Conservation (phyloP, 2,888 invertebrate species). For the Axea sp. region DNA sequence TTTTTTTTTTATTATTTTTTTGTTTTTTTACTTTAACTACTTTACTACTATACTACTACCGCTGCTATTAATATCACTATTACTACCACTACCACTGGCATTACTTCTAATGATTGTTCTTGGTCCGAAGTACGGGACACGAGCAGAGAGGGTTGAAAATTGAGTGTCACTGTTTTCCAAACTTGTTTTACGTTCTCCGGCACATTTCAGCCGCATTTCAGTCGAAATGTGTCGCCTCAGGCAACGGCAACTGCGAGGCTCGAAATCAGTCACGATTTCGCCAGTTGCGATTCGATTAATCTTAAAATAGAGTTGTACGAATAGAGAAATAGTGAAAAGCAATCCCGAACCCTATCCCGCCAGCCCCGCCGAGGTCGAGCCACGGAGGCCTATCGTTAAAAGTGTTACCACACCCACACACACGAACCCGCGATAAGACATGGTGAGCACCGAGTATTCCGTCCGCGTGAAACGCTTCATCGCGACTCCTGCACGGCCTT, state of each 20-base stretch:
- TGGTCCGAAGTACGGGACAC: too few species aligned
- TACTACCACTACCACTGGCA: conserved; percentile 38
- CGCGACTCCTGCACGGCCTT: conserved; percentile 73
- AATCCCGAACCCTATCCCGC: conserved; percentile 74
- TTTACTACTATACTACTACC: conserved; percentile 55
- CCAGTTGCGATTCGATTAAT: too few species aligned
- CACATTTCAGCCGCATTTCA: too few species aligned
- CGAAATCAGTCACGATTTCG: too few species aligned
- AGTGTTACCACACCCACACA: conserved; percentile 70
- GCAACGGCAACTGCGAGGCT: too few species aligned
- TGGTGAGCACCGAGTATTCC: conserved; percentile 79
- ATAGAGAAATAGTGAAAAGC: conserved; percentile 59
- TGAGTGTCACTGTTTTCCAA: too few species aligned
- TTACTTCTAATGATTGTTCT: conserved; percentile 29
- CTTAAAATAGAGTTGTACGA: too few species aligned
- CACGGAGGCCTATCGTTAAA: conserved; percentile 76
- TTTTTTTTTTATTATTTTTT: too few species aligned
- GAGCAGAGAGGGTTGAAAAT: too few species aligned
- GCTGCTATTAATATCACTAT: conserved; percentile 55
- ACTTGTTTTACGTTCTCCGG: background rate
- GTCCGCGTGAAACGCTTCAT: conserved; percentile 64
- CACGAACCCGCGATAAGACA: conserved; percentile 71
- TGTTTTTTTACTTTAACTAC: too few species aligned
- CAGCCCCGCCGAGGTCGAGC: conserved; percentile 80
- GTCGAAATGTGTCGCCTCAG: too few species aligned